phyloP scores from a whole-genome alignment of 2,113 vertebrate species.

The Nothobranchius furzeri region DNA sequence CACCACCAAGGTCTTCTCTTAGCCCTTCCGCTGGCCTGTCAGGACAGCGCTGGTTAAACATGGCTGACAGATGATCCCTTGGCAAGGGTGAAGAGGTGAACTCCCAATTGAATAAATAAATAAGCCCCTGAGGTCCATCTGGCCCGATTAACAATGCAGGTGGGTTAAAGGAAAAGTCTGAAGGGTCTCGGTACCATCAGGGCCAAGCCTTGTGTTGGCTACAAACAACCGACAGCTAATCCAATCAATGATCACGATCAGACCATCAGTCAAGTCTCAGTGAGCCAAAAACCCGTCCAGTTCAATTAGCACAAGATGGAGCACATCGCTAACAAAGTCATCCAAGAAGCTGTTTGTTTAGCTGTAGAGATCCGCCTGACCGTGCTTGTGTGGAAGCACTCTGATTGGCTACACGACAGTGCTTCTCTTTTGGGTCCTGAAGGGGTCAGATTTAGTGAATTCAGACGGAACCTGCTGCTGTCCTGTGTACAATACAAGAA shows the following conservation, averaged over 20 bases:
- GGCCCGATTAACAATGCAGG: no score
- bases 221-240: not conserved
- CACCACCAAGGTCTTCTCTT: no score
- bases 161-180: no score
- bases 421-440: constrained; percentile 4
- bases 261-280: not conserved
- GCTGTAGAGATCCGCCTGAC: constrained; percentile 34
- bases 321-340: constrained; percentile 21
- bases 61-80: no score
- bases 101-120: no score
- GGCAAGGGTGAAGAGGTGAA: no score
- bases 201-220: no score
- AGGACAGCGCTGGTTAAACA: no score
- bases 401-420: constrained; percentile 50
- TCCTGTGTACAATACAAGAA: not conserved
- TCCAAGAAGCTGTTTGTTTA: constrained; percentile 23
- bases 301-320: constrained; percentile 12
- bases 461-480: not conserved
- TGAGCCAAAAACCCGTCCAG: constrained; percentile 12
- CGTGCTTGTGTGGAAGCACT: constrained; percentile 7
- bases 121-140: no score
- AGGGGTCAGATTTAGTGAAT: not conserved
- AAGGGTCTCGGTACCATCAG: no score
- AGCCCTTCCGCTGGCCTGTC: no score
- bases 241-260: constrained; percentile 1